Evolutionary conservation across 2,888 invertebrate genomes (phyloP).

Genomic region (Podabrus alpinus): DNA sequence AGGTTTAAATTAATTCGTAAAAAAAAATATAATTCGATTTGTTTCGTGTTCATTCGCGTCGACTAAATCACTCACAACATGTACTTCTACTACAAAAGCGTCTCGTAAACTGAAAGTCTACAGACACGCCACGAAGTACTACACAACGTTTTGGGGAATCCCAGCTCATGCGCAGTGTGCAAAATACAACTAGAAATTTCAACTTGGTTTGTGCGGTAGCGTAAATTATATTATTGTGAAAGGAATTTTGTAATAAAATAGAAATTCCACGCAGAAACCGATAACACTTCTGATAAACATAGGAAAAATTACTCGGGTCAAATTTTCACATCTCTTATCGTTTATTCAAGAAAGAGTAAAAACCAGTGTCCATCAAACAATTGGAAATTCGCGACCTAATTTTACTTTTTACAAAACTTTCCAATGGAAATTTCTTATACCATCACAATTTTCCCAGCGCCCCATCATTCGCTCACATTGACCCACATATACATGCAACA

Average conservation of each 20-base stretch:
- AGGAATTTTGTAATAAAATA: background rate
- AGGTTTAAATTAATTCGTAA: constrained; percentile 3
- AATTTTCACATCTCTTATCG: background rate
- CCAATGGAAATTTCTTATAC: background rate
- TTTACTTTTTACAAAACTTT: background rate
- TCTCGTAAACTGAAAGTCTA: constrained; percentile 39
- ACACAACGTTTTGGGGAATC: constrained; percentile 45
- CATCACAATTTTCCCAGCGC: background rate
- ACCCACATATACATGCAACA: background rate
- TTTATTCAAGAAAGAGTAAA: background rate
- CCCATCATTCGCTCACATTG: background rate
- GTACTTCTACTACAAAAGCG: background rate
- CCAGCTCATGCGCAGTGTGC: constrained; percentile 48
- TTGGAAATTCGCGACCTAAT: background rate
- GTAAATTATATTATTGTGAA: background rate
- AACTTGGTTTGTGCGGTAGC: background rate
- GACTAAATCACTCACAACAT: background rate
- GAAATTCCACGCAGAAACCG: background rate
- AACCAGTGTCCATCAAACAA: background rate
- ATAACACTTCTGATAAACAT: background rate
- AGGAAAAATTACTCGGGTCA: background rate
- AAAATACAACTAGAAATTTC: background rate
- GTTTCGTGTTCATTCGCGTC: constrained; percentile 28
- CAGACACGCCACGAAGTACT: constrained; percentile 27
- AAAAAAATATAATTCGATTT: constrained; percentile 18